Base-by-base conservation (phyloP, 2,113 vertebrate species). In the Alces alces region DNA sequence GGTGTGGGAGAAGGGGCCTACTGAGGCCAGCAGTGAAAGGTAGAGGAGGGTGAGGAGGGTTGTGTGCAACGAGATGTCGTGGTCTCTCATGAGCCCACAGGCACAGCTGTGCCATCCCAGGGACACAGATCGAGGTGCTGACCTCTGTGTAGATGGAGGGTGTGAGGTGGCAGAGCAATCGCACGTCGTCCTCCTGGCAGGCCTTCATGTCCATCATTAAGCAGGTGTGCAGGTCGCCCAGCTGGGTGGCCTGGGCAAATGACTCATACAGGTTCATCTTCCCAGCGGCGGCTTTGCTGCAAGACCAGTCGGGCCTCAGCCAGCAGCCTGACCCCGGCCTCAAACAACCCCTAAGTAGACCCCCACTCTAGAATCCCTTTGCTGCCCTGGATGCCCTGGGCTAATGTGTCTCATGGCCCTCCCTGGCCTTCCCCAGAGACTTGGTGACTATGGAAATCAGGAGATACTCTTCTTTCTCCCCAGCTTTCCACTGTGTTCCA, bases 181-280 rank as follows among this genome's bases (percentile, higher is more conserved):
- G 98, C 39, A 99, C 99, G 0, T 99, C 99, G 0, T 99, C 99
- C 89, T 99, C 99, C 98, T 99, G 99, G 89, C 99, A 99, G 21
- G 99, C 99, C 97, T 99, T 99, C 99, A 99, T 99, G 99, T 99
- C 99, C 99, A 99, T 99, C 99, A 99, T 99, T 6, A 99, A 98
- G 93, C 99, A 99, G 0, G 99, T 99, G 98, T 99, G 99, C 78
- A 99, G 99, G 73, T 99, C 99, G 0, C 99, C 99, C 36, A 99
- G 99, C 50, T 99, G 99, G 0, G 99, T 99, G 43, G 99, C 99
- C 99, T 99, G 99, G 30, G 99, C 99, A 1, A 99, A 99, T 0
- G 99, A 99, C 99, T 99, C 99, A 0, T 99, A 99, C 12, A 99
- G 98, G 97, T 99, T 99, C 99, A 99, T 99, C 99, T 99, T 99